Evolutionary conservation across 2,888 invertebrate genomes (phyloP).

Genomic region (Agrochola litura): DNA sequence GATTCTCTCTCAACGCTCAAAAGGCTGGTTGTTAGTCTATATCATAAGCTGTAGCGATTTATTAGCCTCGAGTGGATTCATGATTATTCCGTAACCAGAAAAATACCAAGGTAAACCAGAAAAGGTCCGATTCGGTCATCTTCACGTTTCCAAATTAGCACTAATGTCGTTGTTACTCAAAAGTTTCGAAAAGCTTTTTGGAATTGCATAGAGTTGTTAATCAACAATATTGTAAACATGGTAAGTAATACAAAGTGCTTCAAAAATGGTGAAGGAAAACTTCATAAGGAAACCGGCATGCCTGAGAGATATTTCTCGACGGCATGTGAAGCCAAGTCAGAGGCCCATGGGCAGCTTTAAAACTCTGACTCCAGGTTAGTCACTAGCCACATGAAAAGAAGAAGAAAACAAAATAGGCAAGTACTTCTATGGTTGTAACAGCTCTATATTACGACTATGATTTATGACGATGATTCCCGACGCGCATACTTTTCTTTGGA

Average conservation of each 20-base stretch:
- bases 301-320: no score
- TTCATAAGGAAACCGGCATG: no score
- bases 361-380: no score
- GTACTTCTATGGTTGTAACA: neutral
- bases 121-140: neutral
- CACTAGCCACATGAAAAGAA: no score
- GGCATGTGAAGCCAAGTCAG: no score
- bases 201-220: neutral
- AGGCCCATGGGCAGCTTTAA: no score
- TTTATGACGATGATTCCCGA: neutral
- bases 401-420: neutral
- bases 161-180: neutral
- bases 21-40: neutral
- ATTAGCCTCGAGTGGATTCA: neutral
- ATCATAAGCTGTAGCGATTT: slow-evolving; percentile 16
- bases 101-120: neutral
- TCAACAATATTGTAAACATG: neutral
- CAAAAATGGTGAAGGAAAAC: no score
- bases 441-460: neutral
- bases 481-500: neutral
- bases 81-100: neutral
- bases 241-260: no score
- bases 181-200: neutral
- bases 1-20: slow-evolving; percentile 2
- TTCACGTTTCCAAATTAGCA: neutral